Base-by-base conservation (phyloP, 2,113 vertebrate genomes). In the Hippocampus comes region DNA sequence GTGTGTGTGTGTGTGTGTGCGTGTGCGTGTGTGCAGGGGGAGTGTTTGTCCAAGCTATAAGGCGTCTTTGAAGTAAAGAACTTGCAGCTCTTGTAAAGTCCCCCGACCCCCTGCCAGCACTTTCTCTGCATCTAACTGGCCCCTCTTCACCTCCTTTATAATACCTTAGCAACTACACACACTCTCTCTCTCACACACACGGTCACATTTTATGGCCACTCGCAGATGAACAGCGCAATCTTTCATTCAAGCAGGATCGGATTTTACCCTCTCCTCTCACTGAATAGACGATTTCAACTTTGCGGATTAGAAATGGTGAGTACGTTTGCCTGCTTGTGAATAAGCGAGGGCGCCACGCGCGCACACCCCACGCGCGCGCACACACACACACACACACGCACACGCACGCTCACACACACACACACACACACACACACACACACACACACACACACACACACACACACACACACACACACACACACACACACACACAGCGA, bases 31-130 rank as follows among this genome's bases (percentile, higher is more conserved):
- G 71, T 23, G 63, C 70, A 51, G 46, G 79, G 72, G 82, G 70
- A 76, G 77, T 42, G 34, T 79, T 83, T 76, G 80, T 86, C 82
- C 84, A 71, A 64, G 46, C 79, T 76, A 42, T 65, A 73, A 89
- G 78, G 60, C 46, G 2, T 67, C 89, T 88, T 88, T 91, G 84
- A 90, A 89, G 86, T 87, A 68, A 82, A 82, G 82, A 86, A 78
- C 78, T 77, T 75, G 73, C 73, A 72, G 78, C 77, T 81, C 80
- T 78, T 68, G 81, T 80, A 82, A 87, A 86, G 80, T 46, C 84
- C 76, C 69, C 17, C 1, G 65, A 86, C 82, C 77, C 84, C 82
- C 85, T 74, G 75, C 79, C 63, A 67, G 67, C 78, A 75, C 72
- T 74, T 72, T 71, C 71, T 75, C 78, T 67, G 41, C 66, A n/a